These are phyloP conservation scores for Petrocephalus microphthalmus DNA, from an alignment of 2,113 vertebrate genomes.

Conservation along the genomic window DNA sequence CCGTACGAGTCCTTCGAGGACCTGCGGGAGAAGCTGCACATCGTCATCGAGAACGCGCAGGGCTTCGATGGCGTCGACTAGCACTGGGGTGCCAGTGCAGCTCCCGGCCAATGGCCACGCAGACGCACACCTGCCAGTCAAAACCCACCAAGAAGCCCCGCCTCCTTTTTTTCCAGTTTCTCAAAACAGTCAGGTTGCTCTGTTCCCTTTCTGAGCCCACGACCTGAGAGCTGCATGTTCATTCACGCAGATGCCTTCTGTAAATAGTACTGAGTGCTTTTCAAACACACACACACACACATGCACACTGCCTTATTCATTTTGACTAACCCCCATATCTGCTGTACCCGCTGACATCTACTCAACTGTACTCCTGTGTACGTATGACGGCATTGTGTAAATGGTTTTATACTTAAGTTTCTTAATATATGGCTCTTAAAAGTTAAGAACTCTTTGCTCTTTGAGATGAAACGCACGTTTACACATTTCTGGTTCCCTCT, in stretches of 20 bases:
- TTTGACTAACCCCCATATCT: not conserved
- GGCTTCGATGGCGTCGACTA: conserved; percentile 96
- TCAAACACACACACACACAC: not conserved
- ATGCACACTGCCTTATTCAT: not conserved
- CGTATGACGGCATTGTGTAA: not conserved
- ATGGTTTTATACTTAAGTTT: not conserved
- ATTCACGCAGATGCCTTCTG: not conserved
- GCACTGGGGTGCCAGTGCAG: not conserved
- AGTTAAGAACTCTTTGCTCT: not conserved
- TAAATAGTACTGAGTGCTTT: not conserved
- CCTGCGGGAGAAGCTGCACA: conserved; percentile 85
- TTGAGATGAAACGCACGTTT: not conserved
- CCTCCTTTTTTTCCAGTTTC: not conserved
- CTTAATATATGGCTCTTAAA: not conserved
- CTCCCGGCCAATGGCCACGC: not conserved
- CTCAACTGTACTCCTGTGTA: not conserved
- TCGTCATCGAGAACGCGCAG: conserved; percentile 94
- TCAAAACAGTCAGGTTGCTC: not conserved
- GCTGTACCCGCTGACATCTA: not conserved
- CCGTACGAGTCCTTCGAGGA: conserved; percentile 94
- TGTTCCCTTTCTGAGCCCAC: not conserved
- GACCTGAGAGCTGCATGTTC: not conserved
- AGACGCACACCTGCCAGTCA: not conserved
- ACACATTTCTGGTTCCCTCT: not conserved
- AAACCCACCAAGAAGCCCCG: not conserved